Base-by-base conservation (phyloP, 2,113 vertebrate species). In the Antigone vipio region DNA sequence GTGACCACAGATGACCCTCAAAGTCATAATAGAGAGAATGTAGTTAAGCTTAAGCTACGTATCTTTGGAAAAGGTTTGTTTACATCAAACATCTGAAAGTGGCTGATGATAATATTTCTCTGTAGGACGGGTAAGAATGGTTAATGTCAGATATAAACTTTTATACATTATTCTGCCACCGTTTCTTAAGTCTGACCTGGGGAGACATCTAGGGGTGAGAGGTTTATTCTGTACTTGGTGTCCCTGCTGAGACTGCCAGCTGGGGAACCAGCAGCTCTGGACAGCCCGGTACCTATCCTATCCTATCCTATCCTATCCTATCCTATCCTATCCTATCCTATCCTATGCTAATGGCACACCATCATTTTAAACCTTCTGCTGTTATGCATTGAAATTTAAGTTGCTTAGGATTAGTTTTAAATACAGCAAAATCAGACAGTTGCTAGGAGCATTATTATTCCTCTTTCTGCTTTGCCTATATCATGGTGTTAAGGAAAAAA, bases 131-230 rank as follows among this genome's bases (percentile, higher is more conserved):
- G 2, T 38, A 26, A 40, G 5, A 76, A 53, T 14, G 4, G 24
- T 44, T 64, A 58, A 81, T 23, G 9, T 17, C 52, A 68, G 49
- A 32, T 23, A 52, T 11, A 81, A 95, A 56, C 17, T 50, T 92
- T n/a, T 42, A 23, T 27, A 49, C 2, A n/a, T 71, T 59, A 32
- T 75, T 78, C 40, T 82, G 14, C n/a, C 5, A 8, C 72, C 0
- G 1, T 81, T 92, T 66, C 88, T 80, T 82, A 87, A 76, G 32
- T 96, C 69, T 97, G 94, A 97, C 94, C 88, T 93, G 91, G 86
- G 63, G 96, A 93, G 95, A 97, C 94, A 91, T 79, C 96, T 97
- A 97, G 94, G 92, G 94, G 91, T 89, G 92, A 95, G 58, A 93
- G 86, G 22, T 87, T 89, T 89, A 62, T 85, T 87, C 32, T 84